Evolutionary conservation across 2,797 vertebrate species (phyloP).

Genomic region (Poecilia wingei): DNA sequence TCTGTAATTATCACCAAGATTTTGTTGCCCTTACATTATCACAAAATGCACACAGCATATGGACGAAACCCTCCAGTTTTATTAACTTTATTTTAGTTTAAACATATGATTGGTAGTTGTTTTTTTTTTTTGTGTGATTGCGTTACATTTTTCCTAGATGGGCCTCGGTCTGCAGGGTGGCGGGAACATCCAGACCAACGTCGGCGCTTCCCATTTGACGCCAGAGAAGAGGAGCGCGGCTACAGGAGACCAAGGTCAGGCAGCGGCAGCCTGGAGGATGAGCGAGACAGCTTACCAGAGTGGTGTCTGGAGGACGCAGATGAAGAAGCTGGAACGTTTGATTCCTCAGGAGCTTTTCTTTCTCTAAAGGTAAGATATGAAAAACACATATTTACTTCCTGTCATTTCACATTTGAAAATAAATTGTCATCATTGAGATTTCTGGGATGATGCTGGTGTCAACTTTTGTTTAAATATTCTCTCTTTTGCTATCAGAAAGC

Average conservation of each 20-base stretch:
- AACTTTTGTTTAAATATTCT: background rate
- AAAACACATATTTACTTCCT: background rate
- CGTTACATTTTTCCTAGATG: constrained; percentile 75
- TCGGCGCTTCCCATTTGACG: constrained; percentile 93
- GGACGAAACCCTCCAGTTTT: background rate
- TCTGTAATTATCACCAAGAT: background rate
- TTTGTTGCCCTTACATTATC: background rate
- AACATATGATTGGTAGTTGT: background rate
- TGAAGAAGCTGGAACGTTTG: constrained; percentile 98
- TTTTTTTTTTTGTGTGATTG: no score
- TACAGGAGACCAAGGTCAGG: constrained; percentile 91
- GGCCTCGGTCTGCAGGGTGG: constrained; percentile 91
- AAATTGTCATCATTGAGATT: background rate
- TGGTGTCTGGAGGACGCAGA: constrained; percentile 99
- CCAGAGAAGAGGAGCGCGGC: constrained; percentile 93
- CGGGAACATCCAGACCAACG: constrained; percentile 93
- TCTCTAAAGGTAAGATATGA: constrained; percentile 88
- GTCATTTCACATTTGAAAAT: background rate
- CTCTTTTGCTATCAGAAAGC: constrained; percentile 83
- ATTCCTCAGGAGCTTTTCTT: constrained; percentile 96
- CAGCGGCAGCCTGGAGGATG: constrained; percentile 94
- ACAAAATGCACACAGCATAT: background rate
- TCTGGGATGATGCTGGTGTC: background rate
- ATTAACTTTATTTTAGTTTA: background rate
- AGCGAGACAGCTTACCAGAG: constrained; percentile 94